A percentile compares a stretch with the other conserved stretches of the same genome.
Evolutionary conservation across 2,888 invertebrate species (phyloP).

Genomic region (Andrena hattorfiana): DNA sequence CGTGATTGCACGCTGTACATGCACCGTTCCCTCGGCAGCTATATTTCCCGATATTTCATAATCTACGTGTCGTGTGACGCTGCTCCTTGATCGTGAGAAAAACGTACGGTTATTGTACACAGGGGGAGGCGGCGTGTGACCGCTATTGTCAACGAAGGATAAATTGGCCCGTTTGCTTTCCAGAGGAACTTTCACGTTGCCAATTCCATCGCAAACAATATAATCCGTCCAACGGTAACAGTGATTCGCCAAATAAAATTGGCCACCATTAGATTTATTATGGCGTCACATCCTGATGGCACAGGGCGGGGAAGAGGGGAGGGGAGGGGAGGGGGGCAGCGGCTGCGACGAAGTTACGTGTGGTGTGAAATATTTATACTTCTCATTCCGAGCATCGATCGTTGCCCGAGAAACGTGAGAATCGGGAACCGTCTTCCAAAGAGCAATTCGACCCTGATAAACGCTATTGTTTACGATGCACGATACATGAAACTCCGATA

Average conservation of each 20-base stretch:
- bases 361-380: neutral
- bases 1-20: neutral
- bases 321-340: too few relatives aligned
- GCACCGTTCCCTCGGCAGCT: neutral
- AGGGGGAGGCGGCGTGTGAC: neutral
- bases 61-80: neutral
- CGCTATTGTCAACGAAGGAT: neutral
- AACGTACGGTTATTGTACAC: neutral
- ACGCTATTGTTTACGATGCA: neutral
- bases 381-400: neutral
- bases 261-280: neutral
- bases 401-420: neutral
- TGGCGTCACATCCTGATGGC: neutral
- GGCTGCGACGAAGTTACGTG: neutral
- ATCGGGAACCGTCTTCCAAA: neutral
- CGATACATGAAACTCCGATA: neutral
- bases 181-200: neutral
- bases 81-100: neutral
- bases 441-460: conserved; percentile 9
- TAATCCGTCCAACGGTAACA: neutral
- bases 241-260: neutral
- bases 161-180: neutral
- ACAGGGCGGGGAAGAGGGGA: too few relatives aligned
- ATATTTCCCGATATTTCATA: neutral
- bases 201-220: neutral